A percentile compares a stretch with the other conserved stretches of the same genome.
Evolutionary conservation across 2,888 invertebrate species (phyloP).

Genomic region (Hyles lineata): DNA sequence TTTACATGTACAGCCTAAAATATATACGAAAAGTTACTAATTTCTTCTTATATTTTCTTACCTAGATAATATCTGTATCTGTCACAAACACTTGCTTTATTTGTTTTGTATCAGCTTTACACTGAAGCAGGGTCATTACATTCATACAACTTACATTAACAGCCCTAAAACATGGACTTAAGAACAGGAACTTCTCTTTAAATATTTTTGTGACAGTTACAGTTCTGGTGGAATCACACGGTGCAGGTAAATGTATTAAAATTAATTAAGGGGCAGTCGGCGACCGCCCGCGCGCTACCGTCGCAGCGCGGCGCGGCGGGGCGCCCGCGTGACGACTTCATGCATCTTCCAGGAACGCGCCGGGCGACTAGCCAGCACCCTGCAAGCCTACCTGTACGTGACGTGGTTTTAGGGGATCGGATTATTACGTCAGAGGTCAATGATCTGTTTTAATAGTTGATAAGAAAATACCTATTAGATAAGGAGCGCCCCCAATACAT

Average conservation of each 20-base stretch:
- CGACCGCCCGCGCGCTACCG: constrained; percentile 83
- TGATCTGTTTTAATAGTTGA: constrained; percentile 17
- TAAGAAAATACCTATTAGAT: too few relatives aligned
- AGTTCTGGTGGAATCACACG: constrained; percentile 25
- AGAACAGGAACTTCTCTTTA: background rate
- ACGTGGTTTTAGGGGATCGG: constrained; percentile 29
- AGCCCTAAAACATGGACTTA: background rate
- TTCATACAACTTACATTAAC: background rate
- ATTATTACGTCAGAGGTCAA: constrained; percentile 42
- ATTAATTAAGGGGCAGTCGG: constrained; percentile 75
- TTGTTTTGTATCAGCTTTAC: background rate
- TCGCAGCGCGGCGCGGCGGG: constrained; percentile 73
- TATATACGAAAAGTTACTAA: too few relatives aligned
- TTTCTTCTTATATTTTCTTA: too few relatives aligned
- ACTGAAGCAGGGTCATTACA: background rate
- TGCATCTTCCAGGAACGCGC: constrained; percentile 77
- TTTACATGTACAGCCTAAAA: too few relatives aligned
- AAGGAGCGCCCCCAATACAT: too few relatives aligned
- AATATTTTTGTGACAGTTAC: constrained; percentile 19
- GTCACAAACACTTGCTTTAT: too few relatives aligned
- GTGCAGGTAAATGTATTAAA: constrained; percentile 77
- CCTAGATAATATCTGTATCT: too few relatives aligned
- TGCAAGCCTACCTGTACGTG: constrained; percentile 41
- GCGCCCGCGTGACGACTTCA: constrained; percentile 76
- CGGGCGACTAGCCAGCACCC: constrained; percentile 33